Percentiles rank a stretch among this genome's conserved stretches.
Conservation (phyloP, 2,797 vertebrate species). For the Borostomias antarcticus region DNA sequence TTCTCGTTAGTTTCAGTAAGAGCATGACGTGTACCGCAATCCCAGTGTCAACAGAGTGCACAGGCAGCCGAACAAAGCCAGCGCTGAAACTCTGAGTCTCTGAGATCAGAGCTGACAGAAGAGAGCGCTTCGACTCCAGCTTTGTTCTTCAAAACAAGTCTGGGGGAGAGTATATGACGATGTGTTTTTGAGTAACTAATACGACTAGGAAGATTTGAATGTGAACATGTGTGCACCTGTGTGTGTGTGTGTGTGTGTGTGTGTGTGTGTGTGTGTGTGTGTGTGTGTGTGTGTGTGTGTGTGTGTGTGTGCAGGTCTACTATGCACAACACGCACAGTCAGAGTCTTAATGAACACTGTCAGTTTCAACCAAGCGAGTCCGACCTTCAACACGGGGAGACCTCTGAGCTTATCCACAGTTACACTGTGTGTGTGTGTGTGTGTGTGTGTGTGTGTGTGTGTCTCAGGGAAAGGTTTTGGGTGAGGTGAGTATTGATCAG, state of each 20-base stretch:
- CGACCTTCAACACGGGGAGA: too few relatives aligned
- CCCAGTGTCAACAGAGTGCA: too few relatives aligned
- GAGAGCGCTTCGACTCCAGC: not conserved
- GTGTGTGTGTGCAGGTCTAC: not conserved
- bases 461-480: conserved; percentile 11
- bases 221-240: too few relatives aligned
- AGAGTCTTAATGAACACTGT: too few relatives aligned
- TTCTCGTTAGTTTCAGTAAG: too few relatives aligned
- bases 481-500: conserved; percentile 40
- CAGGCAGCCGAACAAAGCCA: too few relatives aligned
- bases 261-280: conserved; percentile 16
- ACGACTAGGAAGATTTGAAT: conserved; percentile 65
- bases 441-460: conserved; percentile 5
- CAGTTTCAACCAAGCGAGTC: too few relatives aligned
- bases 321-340: too few relatives aligned
- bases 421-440: too few relatives aligned
- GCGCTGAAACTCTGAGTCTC: conserved; percentile 8
- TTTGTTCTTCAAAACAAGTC: conserved; percentile 14
- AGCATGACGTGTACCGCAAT: too few relatives aligned
- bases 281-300: conserved; percentile 28
- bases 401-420: too few relatives aligned
- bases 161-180: not conserved
- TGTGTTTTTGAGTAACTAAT: conserved; percentile 39
- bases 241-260: not conserved
- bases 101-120: conserved; percentile 8